Evolutionary conservation across 2,113 vertebrate species (phyloP).

Genomic region (Ardeotis arabs): DNA sequence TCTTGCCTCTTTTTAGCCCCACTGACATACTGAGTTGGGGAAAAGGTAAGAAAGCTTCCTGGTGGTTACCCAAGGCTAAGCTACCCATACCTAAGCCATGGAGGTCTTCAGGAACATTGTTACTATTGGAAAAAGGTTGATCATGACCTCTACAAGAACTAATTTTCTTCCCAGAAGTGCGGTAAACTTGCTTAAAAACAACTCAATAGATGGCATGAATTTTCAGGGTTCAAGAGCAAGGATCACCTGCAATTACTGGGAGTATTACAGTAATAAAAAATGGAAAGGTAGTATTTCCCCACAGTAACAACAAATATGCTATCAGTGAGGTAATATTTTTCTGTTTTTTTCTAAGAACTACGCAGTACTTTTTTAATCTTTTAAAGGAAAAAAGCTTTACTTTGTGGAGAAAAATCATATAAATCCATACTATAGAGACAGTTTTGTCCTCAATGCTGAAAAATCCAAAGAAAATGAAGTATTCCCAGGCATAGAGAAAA

Average conservation of each 20-base stretch:
- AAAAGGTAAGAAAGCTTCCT: neutral
- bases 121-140: neutral
- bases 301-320: neutral
- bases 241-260: neutral
- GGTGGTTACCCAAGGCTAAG: neutral
- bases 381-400: neutral
- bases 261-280: neutral
- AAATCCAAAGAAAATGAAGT: neutral
- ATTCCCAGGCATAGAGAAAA: neutral
- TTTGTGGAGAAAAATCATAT: neutral
- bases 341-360: neutral
- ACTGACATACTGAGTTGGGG: neutral
- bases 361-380: neutral
- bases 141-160: neutral
- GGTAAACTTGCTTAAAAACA: neutral
- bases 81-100: neutral
- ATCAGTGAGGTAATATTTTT: neutral
- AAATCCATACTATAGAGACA: neutral
- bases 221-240: constrained; percentile 17
- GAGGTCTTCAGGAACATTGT: neutral
- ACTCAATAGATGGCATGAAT: neutral
- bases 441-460: neutral
- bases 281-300: neutral
- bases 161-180: neutral
- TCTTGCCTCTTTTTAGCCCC: neutral